phyloP scores from a whole-genome alignment of 2,888 invertebrate species.

The Trichogramma evanescens region DNA sequence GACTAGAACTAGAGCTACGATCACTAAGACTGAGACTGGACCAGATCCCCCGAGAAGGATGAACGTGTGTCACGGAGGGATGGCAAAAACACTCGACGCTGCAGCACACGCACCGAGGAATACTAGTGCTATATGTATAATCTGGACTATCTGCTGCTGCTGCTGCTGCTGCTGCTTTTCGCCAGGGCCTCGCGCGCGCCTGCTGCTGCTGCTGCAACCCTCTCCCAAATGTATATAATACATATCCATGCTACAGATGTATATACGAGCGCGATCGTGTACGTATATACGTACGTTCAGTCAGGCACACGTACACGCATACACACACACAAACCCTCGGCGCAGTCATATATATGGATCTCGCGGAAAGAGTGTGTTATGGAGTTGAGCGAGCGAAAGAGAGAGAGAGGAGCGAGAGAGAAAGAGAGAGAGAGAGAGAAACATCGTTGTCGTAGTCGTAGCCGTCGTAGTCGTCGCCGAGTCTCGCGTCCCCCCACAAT shows the following conservation, averaged over 20 bases:
- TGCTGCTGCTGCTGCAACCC: not conserved
- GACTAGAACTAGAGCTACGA: no score
- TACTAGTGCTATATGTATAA: not conserved
- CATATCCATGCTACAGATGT: not conserved
- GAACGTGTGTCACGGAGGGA: no score
- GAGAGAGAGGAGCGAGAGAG: slow-evolving; percentile 17
- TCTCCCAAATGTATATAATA: not conserved
- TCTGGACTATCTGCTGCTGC: not conserved
- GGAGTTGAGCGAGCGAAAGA: not conserved
- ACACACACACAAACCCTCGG: not conserved
- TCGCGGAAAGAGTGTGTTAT: no score
- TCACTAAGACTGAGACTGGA: no score
- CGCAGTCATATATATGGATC: not conserved
- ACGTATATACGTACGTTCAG: no score
- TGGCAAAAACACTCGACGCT: no score
- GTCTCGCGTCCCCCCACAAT: slow-evolving; percentile 46
- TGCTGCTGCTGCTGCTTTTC: not conserved
- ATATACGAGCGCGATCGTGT: no score
- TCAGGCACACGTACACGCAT: not conserved
- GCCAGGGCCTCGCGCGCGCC: not conserved
- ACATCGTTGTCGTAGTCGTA: not conserved
- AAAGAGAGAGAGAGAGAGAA: slow-evolving; percentile 10
- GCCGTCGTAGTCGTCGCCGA: slow-evolving; percentile 36
- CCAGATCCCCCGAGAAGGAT: no score
- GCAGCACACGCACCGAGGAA: no score